Conservation (phyloP, 2,888 invertebrate species). For the Laspeyria flexula region DNA sequence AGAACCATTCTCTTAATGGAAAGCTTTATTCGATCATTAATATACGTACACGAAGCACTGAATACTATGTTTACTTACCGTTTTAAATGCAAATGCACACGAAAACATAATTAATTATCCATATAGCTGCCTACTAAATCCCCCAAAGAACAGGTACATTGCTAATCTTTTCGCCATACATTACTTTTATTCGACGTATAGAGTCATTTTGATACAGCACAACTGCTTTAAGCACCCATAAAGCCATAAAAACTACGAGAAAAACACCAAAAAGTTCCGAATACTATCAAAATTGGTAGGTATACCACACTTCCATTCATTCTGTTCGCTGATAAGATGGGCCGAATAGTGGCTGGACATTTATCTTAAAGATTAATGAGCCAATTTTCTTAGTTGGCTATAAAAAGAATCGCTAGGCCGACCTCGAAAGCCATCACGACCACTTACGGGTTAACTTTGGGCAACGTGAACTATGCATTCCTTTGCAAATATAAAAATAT, state of each 20-base stretch:
- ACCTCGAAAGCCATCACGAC: constrained; percentile 67
- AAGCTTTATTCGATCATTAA: constrained; percentile 22
- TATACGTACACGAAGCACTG: constrained; percentile 41
- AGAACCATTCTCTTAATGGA: constrained; percentile 25
- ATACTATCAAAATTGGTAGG: constrained; percentile 66
- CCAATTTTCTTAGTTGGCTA: constrained; percentile 86
- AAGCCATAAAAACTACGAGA: constrained; percentile 50
- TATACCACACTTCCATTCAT: constrained; percentile 76
- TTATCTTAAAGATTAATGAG: constrained; percentile 86
- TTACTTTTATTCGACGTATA: constrained; percentile 44
- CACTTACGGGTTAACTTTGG: constrained; percentile 73
- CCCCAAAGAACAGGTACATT: constrained; percentile 24
- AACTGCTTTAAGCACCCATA: constrained; percentile 49
- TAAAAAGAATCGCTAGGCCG: constrained; percentile 83
- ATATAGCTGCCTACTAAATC: constrained; percentile 8
- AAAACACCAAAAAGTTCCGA: constrained; percentile 55
- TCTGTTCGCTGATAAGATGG: constrained; percentile 80
- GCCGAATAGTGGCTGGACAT: constrained; percentile 83
- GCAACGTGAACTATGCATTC: constrained; percentile 56
- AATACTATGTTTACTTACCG: constrained; percentile 79
- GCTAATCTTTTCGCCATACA: constrained; percentile 33
- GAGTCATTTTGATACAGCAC: constrained; percentile 48
- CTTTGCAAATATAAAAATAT: constrained; percentile 41
- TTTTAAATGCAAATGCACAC: constrained; percentile 76
- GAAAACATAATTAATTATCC: constrained; percentile 5